Evolutionary conservation across 64 coral and sea anemone genomes (phyloP), one percentile per base, ranked within the genome.

Genomic region (Montipora foliosa): DNA sequence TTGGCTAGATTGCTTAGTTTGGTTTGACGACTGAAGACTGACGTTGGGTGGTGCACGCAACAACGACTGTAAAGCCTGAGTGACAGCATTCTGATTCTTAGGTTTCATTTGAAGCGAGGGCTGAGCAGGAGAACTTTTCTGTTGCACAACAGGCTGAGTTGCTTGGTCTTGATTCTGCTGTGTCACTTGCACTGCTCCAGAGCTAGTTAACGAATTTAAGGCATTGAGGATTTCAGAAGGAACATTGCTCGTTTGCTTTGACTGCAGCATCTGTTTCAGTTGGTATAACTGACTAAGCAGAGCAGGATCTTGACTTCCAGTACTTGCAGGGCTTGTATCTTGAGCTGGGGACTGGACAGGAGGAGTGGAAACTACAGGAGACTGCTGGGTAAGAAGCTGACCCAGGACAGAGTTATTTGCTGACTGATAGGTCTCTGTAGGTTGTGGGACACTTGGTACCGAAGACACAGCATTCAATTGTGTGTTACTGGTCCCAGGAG

Each of bases 101-200:
- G 82, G 82, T 44, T 86, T 86, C 82, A 86, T 86, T 50, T 86
- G 82, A 49, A 86, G 82, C n/a, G 82, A 86, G n/a, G 82, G 82
- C 19, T 67, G 82, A 15, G 46, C 7, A 21, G 82, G 60, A 19
- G 61, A 46, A 72, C 62, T 9, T 50, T 86, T 86, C 17, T 70
- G 82, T 6, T 86, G 82, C 6, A 48, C 45, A 50, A 68, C 47
- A 49, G 76, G 44, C 46, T 71, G 82, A 49, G 62, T 2, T 9
- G 62, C 6, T n/a, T 85, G 82, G 6, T 86, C 82, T 48, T 86
- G 82, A 11, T 86, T 86, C 44, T 70, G 82, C 24, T 84, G 81
- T 5, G 66, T 19, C 16, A 67, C 82, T 48, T 84, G 82, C 4
- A 47, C 69, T 49, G 16, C 44, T 86, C 82, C 82, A 12, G 44